Conservation (phyloP, 2,888 invertebrate genomes). For the Diachrysia chrysitis region DNA sequence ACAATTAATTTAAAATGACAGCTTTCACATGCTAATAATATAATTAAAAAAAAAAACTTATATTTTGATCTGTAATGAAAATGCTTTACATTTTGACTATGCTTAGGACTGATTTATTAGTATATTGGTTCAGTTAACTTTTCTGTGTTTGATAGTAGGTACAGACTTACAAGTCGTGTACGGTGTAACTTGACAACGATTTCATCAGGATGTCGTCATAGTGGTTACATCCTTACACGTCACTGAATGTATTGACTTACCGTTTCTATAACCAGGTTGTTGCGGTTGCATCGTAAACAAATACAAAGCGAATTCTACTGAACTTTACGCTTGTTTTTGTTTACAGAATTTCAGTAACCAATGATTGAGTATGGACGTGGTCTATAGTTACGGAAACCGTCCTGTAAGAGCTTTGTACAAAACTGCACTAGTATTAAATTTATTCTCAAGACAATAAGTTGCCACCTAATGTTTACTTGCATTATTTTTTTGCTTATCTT, state of each 20-base stretch:
- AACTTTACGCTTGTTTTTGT: neutral
- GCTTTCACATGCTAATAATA: too few relatives aligned
- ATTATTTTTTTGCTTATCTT: neutral
- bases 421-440: neutral
- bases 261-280: neutral
- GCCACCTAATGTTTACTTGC: neutral
- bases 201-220: neutral
- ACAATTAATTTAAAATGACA: too few relatives aligned
- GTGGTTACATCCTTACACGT: neutral
- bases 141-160: too few relatives aligned
- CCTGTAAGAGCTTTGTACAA: neutral
- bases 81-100: too few relatives aligned
- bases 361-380: neutral
- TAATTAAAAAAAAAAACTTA: too few relatives aligned
- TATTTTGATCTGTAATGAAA: too few relatives aligned
- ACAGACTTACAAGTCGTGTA: too few relatives aligned
- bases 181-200: too few relatives aligned
- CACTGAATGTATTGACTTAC: neutral
- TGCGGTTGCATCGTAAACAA: neutral
- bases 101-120: too few relatives aligned
- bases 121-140: too few relatives aligned
- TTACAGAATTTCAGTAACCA: neutral
- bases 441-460: neutral
- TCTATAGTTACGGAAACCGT: too few relatives aligned
- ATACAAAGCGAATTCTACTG: neutral